These are phyloP conservation scores for Gambusia affinis DNA, from an alignment of 2,113 vertebrate genomes.

Conservation along the genomic window DNA sequence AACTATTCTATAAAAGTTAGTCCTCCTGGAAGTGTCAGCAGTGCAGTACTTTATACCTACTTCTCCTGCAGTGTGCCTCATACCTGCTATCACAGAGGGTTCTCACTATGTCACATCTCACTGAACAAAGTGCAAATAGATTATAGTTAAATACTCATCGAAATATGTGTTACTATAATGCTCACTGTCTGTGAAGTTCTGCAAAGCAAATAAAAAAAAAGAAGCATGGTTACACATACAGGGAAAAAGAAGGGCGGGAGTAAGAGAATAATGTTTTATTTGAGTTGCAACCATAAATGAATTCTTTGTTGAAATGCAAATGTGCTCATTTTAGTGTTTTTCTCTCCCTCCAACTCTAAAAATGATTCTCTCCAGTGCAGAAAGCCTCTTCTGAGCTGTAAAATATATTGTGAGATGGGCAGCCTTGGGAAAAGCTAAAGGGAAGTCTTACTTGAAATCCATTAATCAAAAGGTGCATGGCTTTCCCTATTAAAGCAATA, in stretches of 20 bases:
- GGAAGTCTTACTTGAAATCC: conserved; percentile 33
- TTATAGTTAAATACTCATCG: conserved; percentile 46
- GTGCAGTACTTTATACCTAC: conserved; percentile 10
- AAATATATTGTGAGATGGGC: conserved; percentile 21
- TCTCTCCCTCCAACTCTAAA: conserved; percentile 21
- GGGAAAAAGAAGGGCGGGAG: conserved; percentile 18
- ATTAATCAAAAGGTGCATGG: conserved; percentile 27
- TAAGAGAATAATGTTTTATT: conserved; percentile 57
- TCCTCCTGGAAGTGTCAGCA: conserved; percentile 37
- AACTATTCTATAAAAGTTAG: conserved; percentile 39
- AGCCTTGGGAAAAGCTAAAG: conserved; percentile 16
- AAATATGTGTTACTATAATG: conserved; percentile 46
- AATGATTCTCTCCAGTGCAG: conserved; percentile 30
- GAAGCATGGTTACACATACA: conserved; percentile 26
- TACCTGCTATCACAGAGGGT: conserved; percentile 14
- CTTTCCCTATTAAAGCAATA: conserved; percentile 20
- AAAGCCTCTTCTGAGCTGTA: conserved; percentile 20
- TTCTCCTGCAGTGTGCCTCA: conserved; percentile 22
- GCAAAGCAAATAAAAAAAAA: conserved; percentile 31
- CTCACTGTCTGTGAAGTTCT: conserved; percentile 52
- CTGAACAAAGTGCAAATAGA: conserved; percentile 44
- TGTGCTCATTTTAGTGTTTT: conserved; percentile 43
- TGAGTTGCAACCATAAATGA: conserved; percentile 61
- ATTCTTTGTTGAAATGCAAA: conserved; percentile 63
- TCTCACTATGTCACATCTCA: background rate